Evolutionary conservation across 2,888 invertebrate species (phyloP).

Genomic region (Alviniconcha strummeri): DNA sequence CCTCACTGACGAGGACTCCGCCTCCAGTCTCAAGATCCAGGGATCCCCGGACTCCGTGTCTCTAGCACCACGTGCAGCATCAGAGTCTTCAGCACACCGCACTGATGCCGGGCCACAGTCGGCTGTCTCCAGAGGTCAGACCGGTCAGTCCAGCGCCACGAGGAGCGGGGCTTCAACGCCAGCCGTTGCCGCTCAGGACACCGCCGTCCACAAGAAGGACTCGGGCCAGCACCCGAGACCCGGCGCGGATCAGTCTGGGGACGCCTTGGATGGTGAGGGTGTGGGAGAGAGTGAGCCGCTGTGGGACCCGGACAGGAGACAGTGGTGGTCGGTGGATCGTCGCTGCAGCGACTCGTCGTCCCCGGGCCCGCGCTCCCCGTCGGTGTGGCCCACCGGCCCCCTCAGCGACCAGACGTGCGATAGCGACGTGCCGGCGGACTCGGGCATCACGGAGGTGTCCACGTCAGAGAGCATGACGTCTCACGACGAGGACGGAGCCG

Average conservation of each 20-base stretch:
- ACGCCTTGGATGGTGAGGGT: no score
- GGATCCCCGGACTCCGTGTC: neutral
- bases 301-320: neutral
- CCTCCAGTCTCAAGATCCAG: conserved; percentile 29
- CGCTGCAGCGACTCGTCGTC: conserved; percentile 4
- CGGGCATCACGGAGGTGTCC: neutral
- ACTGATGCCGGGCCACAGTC: no score
- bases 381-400: neutral
- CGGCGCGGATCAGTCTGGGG: no score
- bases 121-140: no score
- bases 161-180: no score
- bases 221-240: no score
- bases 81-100: no score
- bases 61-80: neutral
- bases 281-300: no score
- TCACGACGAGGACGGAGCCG: conserved; percentile 3
- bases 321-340: neutral
- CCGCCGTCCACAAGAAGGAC: no score
- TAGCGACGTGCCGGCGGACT: neutral
- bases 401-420: neutral
- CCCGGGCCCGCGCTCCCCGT: neutral
- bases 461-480: neutral
- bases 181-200: no score
- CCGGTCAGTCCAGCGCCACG: no score
- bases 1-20: conserved; percentile 36